Evolutionary conservation across 2,888 invertebrate species (phyloP).

Genomic region (Catocala nupta): DNA sequence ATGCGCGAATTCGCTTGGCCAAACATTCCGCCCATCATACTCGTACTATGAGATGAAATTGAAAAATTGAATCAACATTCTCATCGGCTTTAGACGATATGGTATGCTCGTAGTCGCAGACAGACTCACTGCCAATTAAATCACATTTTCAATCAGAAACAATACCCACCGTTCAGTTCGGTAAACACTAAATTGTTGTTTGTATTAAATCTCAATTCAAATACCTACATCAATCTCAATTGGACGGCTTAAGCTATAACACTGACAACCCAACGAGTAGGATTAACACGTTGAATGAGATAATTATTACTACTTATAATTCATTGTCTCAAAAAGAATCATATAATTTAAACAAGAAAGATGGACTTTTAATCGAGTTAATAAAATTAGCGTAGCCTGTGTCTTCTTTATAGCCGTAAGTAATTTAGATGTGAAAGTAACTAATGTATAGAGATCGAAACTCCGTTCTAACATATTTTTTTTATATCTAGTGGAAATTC

Average conservation of each 20-base stretch:
- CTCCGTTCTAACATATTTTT: too few relatives aligned
- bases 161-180: background rate
- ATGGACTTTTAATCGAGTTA: too few relatives aligned
- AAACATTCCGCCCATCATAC: conserved; percentile 1
- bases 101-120: background rate
- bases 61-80: conserved; percentile 9
- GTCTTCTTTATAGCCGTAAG: too few relatives aligned
- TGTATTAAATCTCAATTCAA: conserved; percentile 7
- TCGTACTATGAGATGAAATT: conserved; percentile 2
- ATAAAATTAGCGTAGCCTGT: too few relatives aligned
- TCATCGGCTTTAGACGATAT: background rate
- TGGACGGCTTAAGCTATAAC: conserved; percentile 3
- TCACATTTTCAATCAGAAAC: conserved; percentile 7
- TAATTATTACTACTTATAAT: background rate
- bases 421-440: too few relatives aligned
- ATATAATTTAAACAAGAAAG: too few relatives aligned
- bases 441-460: too few relatives aligned
- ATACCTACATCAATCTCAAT: conserved; percentile 14
- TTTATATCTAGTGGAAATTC: too few relatives aligned
- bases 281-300: background rate
- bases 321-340: too few relatives aligned
- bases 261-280: background rate
- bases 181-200: conserved; percentile 11
- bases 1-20: background rate
- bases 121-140: conserved; percentile 8